A percentile compares a stretch with the other conserved stretches of the same genome.
These are phyloP conservation scores for Synergus laeviventris DNA, from an alignment of 2,888 invertebrate species.

Conservation along the genomic window DNA sequence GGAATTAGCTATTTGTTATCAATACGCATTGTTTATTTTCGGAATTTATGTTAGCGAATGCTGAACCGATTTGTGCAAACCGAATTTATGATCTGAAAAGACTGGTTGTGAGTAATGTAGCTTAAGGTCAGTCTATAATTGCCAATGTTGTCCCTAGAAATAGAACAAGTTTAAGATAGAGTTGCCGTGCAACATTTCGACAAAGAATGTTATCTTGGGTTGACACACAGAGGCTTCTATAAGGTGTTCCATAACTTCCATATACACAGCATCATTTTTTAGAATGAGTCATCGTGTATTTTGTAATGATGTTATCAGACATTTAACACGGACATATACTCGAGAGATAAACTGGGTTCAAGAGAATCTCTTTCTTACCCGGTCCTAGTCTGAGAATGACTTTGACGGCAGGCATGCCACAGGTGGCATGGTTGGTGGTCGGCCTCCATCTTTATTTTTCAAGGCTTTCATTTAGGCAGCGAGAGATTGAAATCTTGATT, in stretches of 20 bases:
- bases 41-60: too few species aligned
- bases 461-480: slow-evolving; percentile 3
- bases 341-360: not conserved
- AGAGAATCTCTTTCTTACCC: slow-evolving; percentile 38
- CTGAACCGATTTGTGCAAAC: not conserved
- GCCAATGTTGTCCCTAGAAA: not conserved
- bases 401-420: slow-evolving; percentile 59
- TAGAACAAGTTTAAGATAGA: not conserved
- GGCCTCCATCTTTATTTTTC: slow-evolving; percentile 13
- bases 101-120: not conserved
- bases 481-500: not conserved
- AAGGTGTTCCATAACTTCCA: too few species aligned
- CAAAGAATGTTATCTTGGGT: slow-evolving; percentile 3
- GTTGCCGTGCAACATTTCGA: not conserved
- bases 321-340: not conserved
- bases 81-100: not conserved
- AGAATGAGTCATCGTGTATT: too few species aligned
- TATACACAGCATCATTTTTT: too few species aligned
- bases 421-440: slow-evolving; percentile 57
- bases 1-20: too few species aligned
- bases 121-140: not conserved
- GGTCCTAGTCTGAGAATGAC: slow-evolving; percentile 50
- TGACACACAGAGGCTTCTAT: too few species aligned
- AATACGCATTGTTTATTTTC: too few species aligned
- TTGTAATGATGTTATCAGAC: slow-evolving; percentile 10